Base-by-base conservation (phyloP, 2,797 vertebrate species). In the Hypotaenidia okinawae region DNA sequence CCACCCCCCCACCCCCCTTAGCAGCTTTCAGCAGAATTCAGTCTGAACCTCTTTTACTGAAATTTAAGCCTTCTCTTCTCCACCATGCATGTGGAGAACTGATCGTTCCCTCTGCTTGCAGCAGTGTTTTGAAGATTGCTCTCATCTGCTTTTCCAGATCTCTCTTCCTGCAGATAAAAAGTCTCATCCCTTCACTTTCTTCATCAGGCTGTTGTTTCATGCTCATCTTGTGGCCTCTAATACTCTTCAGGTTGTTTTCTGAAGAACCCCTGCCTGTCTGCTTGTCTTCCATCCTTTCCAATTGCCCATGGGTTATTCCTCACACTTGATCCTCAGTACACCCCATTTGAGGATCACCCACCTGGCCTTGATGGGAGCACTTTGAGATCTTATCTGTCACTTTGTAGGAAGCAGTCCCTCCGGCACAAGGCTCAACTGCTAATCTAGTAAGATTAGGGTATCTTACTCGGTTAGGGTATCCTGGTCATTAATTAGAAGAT, bases 21-120 rank as follows among this genome's bases (percentile, higher is more conserved):
- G 16, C 55, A 95, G 74, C 90, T 93, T 76, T 55, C 89, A 89
- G 55, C 39, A 89, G 35, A 85, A 47, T 10, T 39, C 87, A 74
- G 16, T 9, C 84, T 27, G 67, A 91, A 32, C 30, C 35, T 76
- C 66, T 67, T 13, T 52, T 4, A 35, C 47, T 75, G 89, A 87
- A 83, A 93, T 25, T 66, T 80, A 83, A 95, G 32, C 76, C 16
- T 54, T 79, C 28, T 61, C 35, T 83, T 69, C 81, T 51, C 30
- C 45, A 43, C 24, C 0, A 1, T 6, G 59, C 3, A 0, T 16
- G 64, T 59, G 69, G 16, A 75, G 80, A 68, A 77, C 52, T 33
- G 81, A 69, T 59, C 27, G 0, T 33, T 35, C 52, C 72, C 43
- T 83, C 39, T 16, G 22, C 32, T 35, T 37, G 35, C 45, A 37